These are phyloP conservation scores for Chymomyza amoena DNA, from an alignment of 2,888 invertebrate species.

Conservation along the genomic window DNA sequence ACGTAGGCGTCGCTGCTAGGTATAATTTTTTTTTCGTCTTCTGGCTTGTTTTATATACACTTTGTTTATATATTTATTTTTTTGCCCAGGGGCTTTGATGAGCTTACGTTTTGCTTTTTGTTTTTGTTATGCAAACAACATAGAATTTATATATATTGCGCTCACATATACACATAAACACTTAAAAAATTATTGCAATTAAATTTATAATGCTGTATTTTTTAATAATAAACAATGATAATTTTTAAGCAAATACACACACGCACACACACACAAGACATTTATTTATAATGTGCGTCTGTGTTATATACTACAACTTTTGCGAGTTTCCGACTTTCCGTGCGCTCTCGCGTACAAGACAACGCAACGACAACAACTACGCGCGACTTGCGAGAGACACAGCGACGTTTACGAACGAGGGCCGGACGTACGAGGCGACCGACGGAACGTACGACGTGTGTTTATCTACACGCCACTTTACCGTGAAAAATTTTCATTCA, in stretches of 20 bases:
- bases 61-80: constrained; percentile 36
- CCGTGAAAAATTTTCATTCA: constrained; percentile 73
- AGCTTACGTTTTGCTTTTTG: not conserved
- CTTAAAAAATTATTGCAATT: constrained; percentile 30
- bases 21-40: constrained; percentile 27
- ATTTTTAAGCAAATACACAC: not conserved
- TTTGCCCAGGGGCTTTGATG: constrained; percentile 52
- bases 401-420: constrained; percentile 15
- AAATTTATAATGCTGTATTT: not conserved
- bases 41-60: constrained; percentile 32
- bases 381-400: constrained; percentile 30
- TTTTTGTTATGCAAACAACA: constrained; percentile 65
- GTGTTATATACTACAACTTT: not conserved
- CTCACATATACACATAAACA: constrained; percentile 39
- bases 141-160: constrained; percentile 28
- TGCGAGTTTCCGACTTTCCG: not conserved
- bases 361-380: constrained; percentile 33
- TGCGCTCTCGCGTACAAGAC: constrained; percentile 26
- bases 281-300: not conserved
- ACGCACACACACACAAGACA: not conserved
- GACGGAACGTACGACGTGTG: not conserved
- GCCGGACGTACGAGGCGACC: no score
- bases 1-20: constrained; percentile 54
- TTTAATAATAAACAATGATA: not conserved
- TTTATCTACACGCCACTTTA: constrained; percentile 38